These are phyloP conservation scores for Acrocephalus arundinaceus DNA, from an alignment of 2,113 vertebrate genomes.

Conservation along the genomic window DNA sequence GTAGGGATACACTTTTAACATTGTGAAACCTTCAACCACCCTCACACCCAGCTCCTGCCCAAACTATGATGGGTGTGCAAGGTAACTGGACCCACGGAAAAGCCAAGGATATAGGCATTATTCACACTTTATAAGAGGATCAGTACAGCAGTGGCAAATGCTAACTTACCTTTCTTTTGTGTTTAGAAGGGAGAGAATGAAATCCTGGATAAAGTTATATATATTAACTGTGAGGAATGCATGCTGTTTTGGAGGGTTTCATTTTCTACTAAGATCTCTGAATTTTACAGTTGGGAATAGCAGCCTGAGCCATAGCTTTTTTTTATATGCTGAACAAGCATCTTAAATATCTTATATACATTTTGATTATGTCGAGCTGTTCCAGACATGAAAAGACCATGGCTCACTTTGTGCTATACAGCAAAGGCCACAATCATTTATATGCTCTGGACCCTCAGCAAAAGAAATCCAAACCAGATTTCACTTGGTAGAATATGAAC, in stretches of 20 bases:
- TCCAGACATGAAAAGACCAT: not conserved
- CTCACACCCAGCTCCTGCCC: not conserved
- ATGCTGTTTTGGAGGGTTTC: not conserved
- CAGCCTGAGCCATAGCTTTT: not conserved
- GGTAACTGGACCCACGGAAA: not conserved
- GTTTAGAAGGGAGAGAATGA: not conserved
- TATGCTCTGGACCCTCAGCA: not conserved
- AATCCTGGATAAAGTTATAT: not conserved
- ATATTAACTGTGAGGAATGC: not conserved
- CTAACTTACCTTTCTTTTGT: not conserved
- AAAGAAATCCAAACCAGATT: slow-evolving; percentile 35
- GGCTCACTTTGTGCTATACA: not conserved
- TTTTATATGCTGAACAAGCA: not conserved
- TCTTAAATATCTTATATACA: not conserved
- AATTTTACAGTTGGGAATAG: not conserved
- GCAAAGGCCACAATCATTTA: not conserved
- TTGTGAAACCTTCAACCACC: not conserved
- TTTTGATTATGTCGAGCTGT: not conserved
- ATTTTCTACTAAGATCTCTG: not conserved
- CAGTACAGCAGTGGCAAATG: not conserved
- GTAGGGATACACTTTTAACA: not conserved
- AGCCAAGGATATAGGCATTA: not conserved
- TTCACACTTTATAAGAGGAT: not conserved
- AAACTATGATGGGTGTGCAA: not conserved
- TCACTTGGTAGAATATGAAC: not conserved